phyloP scores from a whole-genome alignment of 2,113 vertebrate species.

The Coptodon rendalli region DNA sequence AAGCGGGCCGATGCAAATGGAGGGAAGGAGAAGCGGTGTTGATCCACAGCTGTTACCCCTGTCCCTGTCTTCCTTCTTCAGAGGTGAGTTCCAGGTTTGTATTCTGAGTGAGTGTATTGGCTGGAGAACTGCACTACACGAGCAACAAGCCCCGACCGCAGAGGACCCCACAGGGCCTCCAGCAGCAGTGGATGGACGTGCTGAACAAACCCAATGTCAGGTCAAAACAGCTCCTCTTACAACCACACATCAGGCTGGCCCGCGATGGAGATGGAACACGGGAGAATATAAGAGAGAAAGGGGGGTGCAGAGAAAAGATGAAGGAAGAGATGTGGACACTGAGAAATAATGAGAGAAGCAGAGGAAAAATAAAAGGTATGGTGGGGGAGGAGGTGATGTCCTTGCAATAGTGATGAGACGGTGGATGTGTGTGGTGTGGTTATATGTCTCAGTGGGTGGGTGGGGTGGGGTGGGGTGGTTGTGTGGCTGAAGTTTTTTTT shows the following conservation, averaged over 20 bases:
- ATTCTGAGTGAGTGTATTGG: conserved; percentile 39
- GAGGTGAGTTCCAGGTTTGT: conserved; percentile 44
- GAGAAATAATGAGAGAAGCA: conserved; percentile 45
- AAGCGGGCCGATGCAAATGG: not conserved
- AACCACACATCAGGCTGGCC: conserved; percentile 21
- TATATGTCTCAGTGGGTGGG: not conserved
- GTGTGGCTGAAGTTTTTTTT: not conserved
- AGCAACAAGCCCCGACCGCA: conserved; percentile 36
- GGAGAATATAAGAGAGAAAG: not conserved
- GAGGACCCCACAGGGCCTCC: conserved; percentile 38
- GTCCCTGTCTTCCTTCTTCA: not conserved
- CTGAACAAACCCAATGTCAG: conserved; percentile 55
- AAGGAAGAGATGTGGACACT: conserved; percentile 3
- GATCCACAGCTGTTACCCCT: not conserved
- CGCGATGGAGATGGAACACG: not conserved
- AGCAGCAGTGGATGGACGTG: conserved; percentile 47
- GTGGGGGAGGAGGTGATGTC: not conserved
- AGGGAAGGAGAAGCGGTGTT: not conserved
- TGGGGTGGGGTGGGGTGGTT: not conserved
- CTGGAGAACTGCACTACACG: conserved; percentile 26
- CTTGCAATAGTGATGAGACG: not conserved
- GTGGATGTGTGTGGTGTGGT: not conserved
- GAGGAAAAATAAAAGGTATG: conserved; percentile 1
- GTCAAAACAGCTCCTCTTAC: conserved; percentile 49
- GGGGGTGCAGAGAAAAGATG: not conserved